A percentile compares a stretch with the other conserved stretches of the same genome.
Evolutionary conservation across 2,113 vertebrate genomes (phyloP).

Genomic region (Formicarius rufipectus): DNA sequence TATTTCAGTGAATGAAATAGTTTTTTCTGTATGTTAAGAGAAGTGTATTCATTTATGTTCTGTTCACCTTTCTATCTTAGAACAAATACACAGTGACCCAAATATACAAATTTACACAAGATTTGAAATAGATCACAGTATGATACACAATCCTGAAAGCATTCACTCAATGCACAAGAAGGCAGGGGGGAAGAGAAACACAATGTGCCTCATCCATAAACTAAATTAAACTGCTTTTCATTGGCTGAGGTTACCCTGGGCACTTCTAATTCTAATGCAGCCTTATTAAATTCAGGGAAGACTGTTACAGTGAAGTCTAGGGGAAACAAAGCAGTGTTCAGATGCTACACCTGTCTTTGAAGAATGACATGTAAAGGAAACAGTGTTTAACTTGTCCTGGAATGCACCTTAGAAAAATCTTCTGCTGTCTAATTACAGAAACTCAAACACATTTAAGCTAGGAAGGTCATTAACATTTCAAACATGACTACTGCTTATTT

Average conservation of each 20-base stretch:
- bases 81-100: not conserved
- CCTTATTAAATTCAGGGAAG: conserved; percentile 29
- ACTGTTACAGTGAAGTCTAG: not conserved
- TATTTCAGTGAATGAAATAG: not conserved
- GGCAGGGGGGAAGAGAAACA: not conserved
- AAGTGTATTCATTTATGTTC: not conserved
- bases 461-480: conserved; percentile 33
- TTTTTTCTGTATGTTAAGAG: not conserved
- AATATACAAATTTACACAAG: not conserved
- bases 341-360: conserved; percentile 4
- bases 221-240: conserved; percentile 40
- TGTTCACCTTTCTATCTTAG: not conserved
- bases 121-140: not conserved
- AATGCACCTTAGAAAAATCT: not conserved
- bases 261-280: not conserved
- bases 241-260: conserved; percentile 23
- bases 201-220: not conserved
- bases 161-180: not conserved
- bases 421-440: conserved; percentile 31
- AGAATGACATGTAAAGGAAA: conserved; percentile 32
- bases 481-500: not conserved
- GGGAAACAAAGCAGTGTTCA: not conserved
- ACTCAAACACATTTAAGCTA: not conserved
- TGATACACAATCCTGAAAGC: not conserved
- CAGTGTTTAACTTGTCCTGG: not conserved